Evolutionary conservation across 2,888 invertebrate species (phyloP).

Genomic region (Drosophila niveifrons): DNA sequence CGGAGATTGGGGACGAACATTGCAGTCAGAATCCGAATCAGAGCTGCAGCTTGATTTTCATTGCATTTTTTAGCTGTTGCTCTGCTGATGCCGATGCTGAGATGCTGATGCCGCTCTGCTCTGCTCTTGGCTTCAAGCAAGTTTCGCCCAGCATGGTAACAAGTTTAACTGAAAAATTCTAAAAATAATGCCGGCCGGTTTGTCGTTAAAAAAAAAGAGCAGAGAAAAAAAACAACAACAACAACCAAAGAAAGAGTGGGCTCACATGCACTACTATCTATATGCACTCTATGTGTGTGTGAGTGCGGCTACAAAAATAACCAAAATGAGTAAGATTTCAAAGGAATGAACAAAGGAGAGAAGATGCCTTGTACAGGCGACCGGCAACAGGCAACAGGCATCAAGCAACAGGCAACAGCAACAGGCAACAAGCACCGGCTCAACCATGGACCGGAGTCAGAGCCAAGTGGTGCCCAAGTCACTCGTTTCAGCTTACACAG

Average conservation of each 20-base stretch:
- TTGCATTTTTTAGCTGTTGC: constrained; percentile 72
- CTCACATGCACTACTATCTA: constrained; percentile 52
- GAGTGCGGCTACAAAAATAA: constrained; percentile 63
- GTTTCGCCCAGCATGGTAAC: constrained; percentile 83
- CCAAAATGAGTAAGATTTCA: constrained; percentile 72
- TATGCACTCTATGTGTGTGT: constrained; percentile 40
- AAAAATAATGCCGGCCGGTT: constrained; percentile 83
- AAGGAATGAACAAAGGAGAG: constrained; percentile 64
- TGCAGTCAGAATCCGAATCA: constrained; percentile 44
- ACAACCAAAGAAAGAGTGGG: constrained; percentile 53
- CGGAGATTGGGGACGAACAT: constrained; percentile 34
- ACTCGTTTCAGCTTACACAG: constrained; percentile 66
- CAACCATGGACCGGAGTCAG: constrained; percentile 40
- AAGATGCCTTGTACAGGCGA: constrained; percentile 43
- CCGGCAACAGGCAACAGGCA: constrained; percentile 29
- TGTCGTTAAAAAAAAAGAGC: constrained; percentile 68
- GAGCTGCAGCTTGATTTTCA: constrained; percentile 62
- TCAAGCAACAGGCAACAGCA: constrained; percentile 29
- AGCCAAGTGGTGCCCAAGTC: constrained; percentile 71
- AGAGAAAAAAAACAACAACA: constrained; percentile 33
- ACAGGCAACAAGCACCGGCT: constrained; percentile 22
- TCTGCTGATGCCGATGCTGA: constrained; percentile 43
- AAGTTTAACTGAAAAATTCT: constrained; percentile 82
- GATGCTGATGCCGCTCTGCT: constrained; percentile 3
- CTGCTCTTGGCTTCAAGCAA: constrained; percentile 61